phyloP scores from a whole-genome alignment of 2,888 invertebrate species.

The Timema cristinae region DNA sequence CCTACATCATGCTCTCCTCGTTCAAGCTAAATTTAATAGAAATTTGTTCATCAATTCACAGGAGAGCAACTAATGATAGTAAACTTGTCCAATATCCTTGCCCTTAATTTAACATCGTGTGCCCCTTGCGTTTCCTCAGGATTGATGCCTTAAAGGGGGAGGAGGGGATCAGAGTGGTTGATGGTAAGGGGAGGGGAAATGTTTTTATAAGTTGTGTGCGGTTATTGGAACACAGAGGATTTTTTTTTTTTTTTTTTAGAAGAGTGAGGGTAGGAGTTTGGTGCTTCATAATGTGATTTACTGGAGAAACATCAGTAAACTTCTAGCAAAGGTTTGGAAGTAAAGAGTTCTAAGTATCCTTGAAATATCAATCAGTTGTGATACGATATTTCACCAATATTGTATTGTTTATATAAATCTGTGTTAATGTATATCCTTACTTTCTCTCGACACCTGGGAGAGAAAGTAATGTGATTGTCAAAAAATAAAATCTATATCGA shows the following conservation, averaged over 20 bases:
- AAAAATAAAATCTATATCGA: too few species aligned
- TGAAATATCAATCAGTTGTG: too few species aligned
- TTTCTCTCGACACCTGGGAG: too few species aligned
- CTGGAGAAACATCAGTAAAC: slow-evolving; percentile 25
- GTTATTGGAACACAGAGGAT: slow-evolving; percentile 29
- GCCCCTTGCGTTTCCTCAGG: not conserved
- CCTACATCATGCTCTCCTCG: not conserved
- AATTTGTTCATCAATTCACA: slow-evolving; percentile 51
- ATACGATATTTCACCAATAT: too few species aligned
- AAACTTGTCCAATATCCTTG: slow-evolving; percentile 32
- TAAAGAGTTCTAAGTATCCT: too few species aligned
- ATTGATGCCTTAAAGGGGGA: not conserved
- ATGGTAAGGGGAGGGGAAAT: slow-evolving; percentile 14
- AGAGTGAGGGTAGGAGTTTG: slow-evolving; percentile 15
- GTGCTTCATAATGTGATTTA: slow-evolving; percentile 31
- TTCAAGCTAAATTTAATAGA: slow-evolving; percentile 47
- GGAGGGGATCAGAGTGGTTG: not conserved
- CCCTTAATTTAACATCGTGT: slow-evolving; percentile 29
- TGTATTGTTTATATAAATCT: too few species aligned
- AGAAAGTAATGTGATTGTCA: too few species aligned
- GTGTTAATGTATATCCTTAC: too few species aligned
- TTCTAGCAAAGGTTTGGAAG: too few species aligned
- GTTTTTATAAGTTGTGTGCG: slow-evolving; percentile 30
- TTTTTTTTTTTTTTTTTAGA: not conserved
- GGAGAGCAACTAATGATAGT: slow-evolving; percentile 31